phyloP scores from a whole-genome alignment of 2,113 vertebrate genomes.

The Pachycephala philippinensis region DNA sequence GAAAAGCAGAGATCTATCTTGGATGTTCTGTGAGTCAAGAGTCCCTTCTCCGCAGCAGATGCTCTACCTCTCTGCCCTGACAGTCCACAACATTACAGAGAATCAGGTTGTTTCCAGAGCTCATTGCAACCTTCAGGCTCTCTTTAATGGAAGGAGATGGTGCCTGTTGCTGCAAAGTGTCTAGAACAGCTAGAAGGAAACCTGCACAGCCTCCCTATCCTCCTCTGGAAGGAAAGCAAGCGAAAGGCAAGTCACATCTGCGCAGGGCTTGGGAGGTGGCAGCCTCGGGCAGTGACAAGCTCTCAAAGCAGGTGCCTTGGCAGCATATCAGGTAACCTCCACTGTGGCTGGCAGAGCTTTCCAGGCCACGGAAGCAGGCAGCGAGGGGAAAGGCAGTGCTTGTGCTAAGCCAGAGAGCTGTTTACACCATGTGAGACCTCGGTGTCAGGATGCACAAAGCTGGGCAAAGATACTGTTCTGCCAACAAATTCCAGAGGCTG shows the following conservation, averaged over 20 bases:
- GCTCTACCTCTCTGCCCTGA: background rate
- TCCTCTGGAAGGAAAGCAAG: background rate
- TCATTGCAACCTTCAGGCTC: background rate
- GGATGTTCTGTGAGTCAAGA: background rate
- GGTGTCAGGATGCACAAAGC: background rate
- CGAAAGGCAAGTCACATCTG: accelerated
- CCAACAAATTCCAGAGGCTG: background rate
- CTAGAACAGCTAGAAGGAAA: background rate
- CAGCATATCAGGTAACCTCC: background rate
- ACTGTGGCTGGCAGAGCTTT: background rate
- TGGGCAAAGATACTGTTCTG: background rate
- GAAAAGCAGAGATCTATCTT: background rate
- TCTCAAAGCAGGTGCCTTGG: background rate
- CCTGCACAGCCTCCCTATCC: background rate
- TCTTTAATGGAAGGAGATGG: background rate
- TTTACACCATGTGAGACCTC: background rate
- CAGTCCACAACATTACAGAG: background rate
- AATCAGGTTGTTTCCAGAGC: background rate
- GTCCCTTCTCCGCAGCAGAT: background rate
- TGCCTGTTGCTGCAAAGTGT: background rate
- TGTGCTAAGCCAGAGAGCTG: background rate
- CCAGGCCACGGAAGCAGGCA: background rate
- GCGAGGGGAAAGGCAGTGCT: background rate
- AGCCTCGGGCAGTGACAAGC: background rate
- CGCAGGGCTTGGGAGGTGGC: background rate